Conservation (phyloP, 2,113 vertebrate genomes). For the Hippocampus guttulatus region DNA sequence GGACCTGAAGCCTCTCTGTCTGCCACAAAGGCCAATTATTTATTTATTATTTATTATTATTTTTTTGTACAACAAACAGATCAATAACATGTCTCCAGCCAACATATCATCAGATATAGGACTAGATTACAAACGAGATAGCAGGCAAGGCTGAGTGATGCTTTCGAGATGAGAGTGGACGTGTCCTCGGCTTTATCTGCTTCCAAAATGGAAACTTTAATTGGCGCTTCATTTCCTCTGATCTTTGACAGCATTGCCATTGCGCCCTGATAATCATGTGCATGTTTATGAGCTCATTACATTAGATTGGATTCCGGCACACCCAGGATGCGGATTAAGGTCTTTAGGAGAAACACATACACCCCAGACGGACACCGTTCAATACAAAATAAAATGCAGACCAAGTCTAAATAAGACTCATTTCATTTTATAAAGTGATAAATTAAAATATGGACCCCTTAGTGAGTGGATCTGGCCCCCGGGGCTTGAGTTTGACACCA, state of each 20-base stretch:
- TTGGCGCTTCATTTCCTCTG: neutral
- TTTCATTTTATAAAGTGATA: neutral
- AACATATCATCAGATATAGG: conserved; percentile 23
- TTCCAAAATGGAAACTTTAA: conserved; percentile 2
- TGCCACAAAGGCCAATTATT: conserved; percentile 1
- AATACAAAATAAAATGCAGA: conserved; percentile 18
- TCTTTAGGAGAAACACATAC: neutral
- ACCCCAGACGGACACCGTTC: neutral
- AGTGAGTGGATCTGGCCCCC: conserved; percentile 2
- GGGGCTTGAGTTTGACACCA: no score
- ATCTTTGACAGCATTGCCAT: neutral
- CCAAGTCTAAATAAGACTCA: conserved; percentile 1
- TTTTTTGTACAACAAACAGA: conserved; percentile 6
- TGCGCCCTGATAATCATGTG: neutral
- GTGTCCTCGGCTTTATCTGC: conserved; percentile 5
- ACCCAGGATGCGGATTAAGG: conserved; percentile 19
- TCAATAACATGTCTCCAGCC: conserved; percentile 38
- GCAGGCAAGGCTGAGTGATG: neutral
- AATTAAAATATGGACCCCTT: conserved; percentile 10
- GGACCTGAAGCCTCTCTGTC: neutral
- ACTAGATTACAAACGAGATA: conserved; percentile 24
- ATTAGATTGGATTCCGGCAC: neutral
- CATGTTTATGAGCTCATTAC: neutral
- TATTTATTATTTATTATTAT: no score
- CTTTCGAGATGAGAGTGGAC: conserved; percentile 14